Conservation (phyloP, 2,113 vertebrate genomes). For the Prietella phreatophila region DNA sequence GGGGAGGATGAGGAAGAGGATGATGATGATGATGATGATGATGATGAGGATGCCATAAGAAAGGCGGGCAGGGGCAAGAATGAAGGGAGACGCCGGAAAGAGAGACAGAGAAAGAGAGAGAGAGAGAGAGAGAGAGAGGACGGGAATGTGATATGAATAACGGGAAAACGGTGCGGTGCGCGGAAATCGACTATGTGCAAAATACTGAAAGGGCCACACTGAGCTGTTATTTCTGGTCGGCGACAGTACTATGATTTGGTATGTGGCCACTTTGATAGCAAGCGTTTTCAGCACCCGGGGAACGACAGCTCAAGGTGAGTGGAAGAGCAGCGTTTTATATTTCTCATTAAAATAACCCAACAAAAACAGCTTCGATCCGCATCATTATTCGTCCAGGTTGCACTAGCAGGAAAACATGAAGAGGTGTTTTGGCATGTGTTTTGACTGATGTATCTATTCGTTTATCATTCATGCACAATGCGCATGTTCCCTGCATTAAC, state of each 20-base stretch:
- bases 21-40: constrained; percentile 47
- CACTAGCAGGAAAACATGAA: not conserved
- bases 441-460: too few species aligned
- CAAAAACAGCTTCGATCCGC: not conserved
- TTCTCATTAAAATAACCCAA: not conserved
- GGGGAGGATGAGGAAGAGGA: constrained; percentile 40
- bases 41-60: constrained; percentile 73
- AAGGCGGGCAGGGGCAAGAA: constrained; percentile 80
- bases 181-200: constrained; percentile 73
- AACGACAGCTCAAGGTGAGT: constrained; percentile 98
- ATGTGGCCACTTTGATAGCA: constrained; percentile 98
- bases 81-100: constrained; percentile 74
- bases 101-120: constrained; percentile 46
- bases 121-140: not conserved
- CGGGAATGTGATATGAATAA: constrained; percentile 63
- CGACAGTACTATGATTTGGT: constrained; percentile 86
- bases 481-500: not conserved
- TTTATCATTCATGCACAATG: not conserved
- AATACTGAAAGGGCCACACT: constrained; percentile 80
- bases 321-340: constrained; percentile 71
- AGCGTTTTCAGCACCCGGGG: constrained; percentile 95
- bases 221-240: constrained; percentile 84
- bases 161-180: constrained; percentile 65
- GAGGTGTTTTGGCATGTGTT: not conserved
- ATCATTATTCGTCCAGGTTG: not conserved